Conservation (phyloP, 37 sponge, comb jelly and placozoan species). For the Halichondria panicea region DNA sequence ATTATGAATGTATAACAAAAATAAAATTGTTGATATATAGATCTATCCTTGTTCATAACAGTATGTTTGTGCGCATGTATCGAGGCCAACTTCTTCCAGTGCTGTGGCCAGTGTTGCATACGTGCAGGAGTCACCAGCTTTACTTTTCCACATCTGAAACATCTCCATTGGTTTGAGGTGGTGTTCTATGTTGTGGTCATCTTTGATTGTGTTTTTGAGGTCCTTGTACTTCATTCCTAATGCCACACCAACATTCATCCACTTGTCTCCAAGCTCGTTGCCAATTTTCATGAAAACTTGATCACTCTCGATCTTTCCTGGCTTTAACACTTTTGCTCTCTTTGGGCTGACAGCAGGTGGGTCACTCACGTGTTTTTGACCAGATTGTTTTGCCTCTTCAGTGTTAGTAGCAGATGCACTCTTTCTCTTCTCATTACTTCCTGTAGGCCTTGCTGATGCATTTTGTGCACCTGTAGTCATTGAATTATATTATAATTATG, state of each 20-base stretch:
- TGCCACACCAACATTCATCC: constrained; percentile 19
- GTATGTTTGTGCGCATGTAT: constrained; percentile 10
- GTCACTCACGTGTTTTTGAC: too few relatives aligned
- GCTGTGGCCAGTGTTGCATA: not conserved
- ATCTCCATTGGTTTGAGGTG: constrained; percentile 27
- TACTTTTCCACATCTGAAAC: constrained; percentile 12
- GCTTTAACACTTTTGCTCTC: too few relatives aligned
- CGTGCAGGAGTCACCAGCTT: constrained; percentile 15
- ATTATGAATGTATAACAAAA: not conserved
- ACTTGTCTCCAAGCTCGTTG: constrained; percentile 29
- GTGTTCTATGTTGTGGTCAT: constrained; percentile 9
- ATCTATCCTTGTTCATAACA: constrained; percentile 6
- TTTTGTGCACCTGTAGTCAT: too few relatives aligned
- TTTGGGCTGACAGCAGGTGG: too few relatives aligned
- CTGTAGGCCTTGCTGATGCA: too few relatives aligned
- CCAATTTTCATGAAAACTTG: constrained; percentile 14
- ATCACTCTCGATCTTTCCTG: too few relatives aligned
- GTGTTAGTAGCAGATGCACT: too few relatives aligned
- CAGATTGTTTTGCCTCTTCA: too few relatives aligned
- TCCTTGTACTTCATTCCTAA: constrained; percentile 19
- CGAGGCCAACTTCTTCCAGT: constrained; percentile 15
- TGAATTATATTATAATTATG: too few relatives aligned
- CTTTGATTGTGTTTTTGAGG: constrained; percentile 3
- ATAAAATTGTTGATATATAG: not conserved
- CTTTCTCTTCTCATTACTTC: too few relatives aligned